These are phyloP conservation scores for Drosophila ercepeae DNA, from an alignment of 1,140 invertebrate species.

Conservation along the genomic window DNA sequence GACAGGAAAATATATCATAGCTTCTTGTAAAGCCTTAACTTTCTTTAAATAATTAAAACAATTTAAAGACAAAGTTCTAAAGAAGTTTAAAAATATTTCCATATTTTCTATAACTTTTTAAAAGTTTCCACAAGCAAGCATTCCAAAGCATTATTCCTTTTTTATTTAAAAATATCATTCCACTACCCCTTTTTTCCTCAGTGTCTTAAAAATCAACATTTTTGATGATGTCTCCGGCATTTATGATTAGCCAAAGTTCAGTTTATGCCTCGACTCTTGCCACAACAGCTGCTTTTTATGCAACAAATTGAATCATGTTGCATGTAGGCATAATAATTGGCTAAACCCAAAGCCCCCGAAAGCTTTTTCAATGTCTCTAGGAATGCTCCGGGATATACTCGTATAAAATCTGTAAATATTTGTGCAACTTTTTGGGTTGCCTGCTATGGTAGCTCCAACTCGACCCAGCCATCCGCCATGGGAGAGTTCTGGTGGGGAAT, in stretches of 20 bases:
- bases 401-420: slow-evolving; percentile 2
- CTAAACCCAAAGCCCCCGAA: slow-evolving; percentile 29
- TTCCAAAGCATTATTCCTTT: too few relatives aligned
- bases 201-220: not conserved
- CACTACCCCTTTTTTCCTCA: not conserved
- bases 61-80: too few relatives aligned
- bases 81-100: too few relatives aligned
- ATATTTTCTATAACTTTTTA: too few relatives aligned
- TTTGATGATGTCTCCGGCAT: slow-evolving; percentile 51
- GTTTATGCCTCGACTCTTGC: slow-evolving; percentile 6
- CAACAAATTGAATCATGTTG: slow-evolving; percentile 57
- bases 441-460: not conserved
- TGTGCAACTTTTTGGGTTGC: slow-evolving; percentile 19
- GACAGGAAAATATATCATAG: too few relatives aligned
- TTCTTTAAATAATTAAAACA: too few relatives aligned
- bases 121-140: too few relatives aligned
- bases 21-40: too few relatives aligned
- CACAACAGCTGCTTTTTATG: slow-evolving; percentile 58
- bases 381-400: slow-evolving; percentile 23
- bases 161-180: too few relatives aligned
- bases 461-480: slow-evolving; percentile 22
- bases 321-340: slow-evolving; percentile 77
- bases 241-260: slow-evolving; percentile 64
- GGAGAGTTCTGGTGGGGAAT: slow-evolving; percentile 52
- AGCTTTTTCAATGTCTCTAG: slow-evolving; percentile 8